Percentiles rank a stretch among this genome's conserved stretches.
phyloP scores from a whole-genome alignment of 1,140 invertebrate species.

The Subanguina moxae region DNA sequence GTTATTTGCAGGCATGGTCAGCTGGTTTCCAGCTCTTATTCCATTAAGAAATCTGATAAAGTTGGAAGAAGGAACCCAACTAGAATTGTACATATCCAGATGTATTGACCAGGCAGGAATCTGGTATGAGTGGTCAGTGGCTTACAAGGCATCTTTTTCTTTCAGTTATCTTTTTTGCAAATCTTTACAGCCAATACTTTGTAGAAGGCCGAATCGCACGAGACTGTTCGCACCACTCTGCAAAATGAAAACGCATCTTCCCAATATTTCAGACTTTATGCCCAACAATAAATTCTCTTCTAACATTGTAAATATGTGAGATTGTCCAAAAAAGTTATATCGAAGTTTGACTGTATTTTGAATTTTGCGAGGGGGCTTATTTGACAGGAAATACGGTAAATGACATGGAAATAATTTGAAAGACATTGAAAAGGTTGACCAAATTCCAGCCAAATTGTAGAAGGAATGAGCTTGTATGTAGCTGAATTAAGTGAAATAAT shows the following conservation, averaged over 20 bases:
- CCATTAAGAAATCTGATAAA: constrained; percentile 43
- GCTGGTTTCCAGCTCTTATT: constrained; percentile 55
- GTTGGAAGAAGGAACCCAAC: constrained; percentile 29
- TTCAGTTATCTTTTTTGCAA: neutral
- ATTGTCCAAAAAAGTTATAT: neutral
- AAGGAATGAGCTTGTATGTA: neutral
- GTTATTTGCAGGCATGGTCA: constrained; percentile 24
- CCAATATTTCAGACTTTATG: constrained; percentile 41
- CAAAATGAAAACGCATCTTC: constrained; percentile 47
- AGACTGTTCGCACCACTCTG: constrained; percentile 24
- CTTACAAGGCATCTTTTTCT: constrained; percentile 25
- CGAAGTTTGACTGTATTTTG: no score
- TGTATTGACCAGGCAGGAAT: constrained; percentile 41
- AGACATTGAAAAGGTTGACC: neutral
- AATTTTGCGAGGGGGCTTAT: no score
- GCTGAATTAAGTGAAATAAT: constrained; percentile 44
- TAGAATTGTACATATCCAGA: constrained; percentile 42
- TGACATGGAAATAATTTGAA: no score
- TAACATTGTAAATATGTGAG: no score
- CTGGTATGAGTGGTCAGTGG: constrained; percentile 53
- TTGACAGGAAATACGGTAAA: no score
- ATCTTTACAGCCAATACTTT: no score
- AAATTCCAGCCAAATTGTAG: neutral
- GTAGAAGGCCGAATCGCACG: constrained; percentile 4
- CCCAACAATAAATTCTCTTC: no score